Base-by-base conservation (phyloP, 2,888 invertebrate genomes). In the Phyllotreta cruciferae region DNA sequence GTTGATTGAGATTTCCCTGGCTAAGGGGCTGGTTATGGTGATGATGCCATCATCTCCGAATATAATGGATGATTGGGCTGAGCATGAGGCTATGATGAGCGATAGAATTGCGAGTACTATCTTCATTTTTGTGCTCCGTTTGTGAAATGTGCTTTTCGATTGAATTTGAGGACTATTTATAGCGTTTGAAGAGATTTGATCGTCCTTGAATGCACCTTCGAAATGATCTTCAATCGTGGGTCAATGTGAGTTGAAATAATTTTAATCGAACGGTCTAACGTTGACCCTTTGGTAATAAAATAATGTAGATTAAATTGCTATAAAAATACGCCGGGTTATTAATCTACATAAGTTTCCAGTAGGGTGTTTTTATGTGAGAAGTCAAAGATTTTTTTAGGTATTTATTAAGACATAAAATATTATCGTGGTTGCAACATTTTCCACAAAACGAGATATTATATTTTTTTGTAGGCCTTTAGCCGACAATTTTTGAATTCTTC, bases 21-120 rank as follows among this genome's bases (percentile, higher is more conserved):
- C 70, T 39, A 39, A 47, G 10, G 55, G 54, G 2, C 41, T 45
- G 41, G 39, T 55, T 10, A 72, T 66, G 36, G 62, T 42, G 45
- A 72, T 62, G 44, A 50, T 66, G 13, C 70, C 70, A 65, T 72
- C 70, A n/a, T 70, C 63, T 49, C 60, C 55, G 14, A 69, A 56
- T 13, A 56, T 11, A 45, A 70, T 14, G 14, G 13, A 9, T 6
- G 11, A 9, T 5, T 47, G 14, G 47, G 47, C 34, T 3, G 47
- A 13, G 9, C 9, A 47, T n/a, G 65, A 45, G 37, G 36, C 11
- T 6, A 13, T 37, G 3, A 39, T 41, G 8, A 54, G 24, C 9
- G 54, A 54, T 14, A 54, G 54, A 54, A 54, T 38, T 39, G 41
- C 54, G 8, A 54, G 14, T 11, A 54, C 54, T n/a, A n/a, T n/a